phyloP scores from a whole-genome alignment of 2,888 invertebrate genomes.

The Quadroppia sp. region DNA sequence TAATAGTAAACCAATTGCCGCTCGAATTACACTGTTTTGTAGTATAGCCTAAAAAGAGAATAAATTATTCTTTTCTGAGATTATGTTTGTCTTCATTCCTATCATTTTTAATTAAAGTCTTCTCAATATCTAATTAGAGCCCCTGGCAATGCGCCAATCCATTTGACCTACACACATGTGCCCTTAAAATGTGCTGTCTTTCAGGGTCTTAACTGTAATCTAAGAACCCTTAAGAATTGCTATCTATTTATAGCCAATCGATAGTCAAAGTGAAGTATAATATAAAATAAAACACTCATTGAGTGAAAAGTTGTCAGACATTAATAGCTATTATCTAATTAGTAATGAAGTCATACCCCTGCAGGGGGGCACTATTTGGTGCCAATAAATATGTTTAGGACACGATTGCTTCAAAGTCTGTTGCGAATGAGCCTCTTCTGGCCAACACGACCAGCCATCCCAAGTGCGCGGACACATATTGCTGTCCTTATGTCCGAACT shows the following conservation, averaged over 20 bases:
- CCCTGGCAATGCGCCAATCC: not conserved
- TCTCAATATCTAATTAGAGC: not conserved
- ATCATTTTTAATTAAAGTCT: not conserved
- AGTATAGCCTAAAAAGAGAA: conserved; percentile 45
- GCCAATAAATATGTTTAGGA: conserved; percentile 46
- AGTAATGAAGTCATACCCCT: conserved; percentile 43
- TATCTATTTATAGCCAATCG: not conserved
- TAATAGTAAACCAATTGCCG: conserved; percentile 46
- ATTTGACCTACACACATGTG: too few species aligned
- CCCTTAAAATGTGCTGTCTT: too few species aligned
- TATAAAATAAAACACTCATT: not conserved
- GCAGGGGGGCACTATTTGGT: conserved; percentile 46
- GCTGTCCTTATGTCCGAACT: not conserved
- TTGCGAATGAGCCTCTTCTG: conserved; percentile 41
- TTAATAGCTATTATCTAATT: not conserved
- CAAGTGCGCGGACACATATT: conserved; percentile 46
- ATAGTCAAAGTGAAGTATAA: not conserved
- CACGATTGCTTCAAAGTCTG: conserved; percentile 41
- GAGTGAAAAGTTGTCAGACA: not conserved
- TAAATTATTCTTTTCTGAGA: not conserved
- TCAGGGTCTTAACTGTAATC: too few species aligned
- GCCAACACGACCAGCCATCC: conserved; percentile 49
- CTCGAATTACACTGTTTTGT: conserved; percentile 45
- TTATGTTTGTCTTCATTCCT: not conserved
- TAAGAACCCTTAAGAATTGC: too few species aligned